Conservation (phyloP, 2,797 vertebrate genomes). For the Phrynocephalus guinanensis region DNA sequence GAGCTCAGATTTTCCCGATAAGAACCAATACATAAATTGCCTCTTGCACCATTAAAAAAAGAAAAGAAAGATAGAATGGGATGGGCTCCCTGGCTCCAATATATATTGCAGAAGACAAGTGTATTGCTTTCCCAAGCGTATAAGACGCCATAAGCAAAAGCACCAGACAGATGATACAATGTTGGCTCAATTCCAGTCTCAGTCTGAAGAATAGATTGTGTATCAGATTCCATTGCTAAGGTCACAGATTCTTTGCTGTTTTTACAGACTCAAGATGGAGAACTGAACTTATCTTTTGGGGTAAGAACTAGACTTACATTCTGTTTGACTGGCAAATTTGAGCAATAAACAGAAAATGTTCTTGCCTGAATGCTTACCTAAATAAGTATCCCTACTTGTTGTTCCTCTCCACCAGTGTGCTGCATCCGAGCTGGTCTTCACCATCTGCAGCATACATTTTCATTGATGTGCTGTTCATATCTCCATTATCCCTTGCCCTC, state of each 20-base stretch:
- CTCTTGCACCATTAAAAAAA: background rate
- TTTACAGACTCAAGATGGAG: slow-evolving; percentile 37
- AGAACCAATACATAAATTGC: background rate
- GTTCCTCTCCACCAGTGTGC: too few species aligned
- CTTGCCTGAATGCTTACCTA: background rate
- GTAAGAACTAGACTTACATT: background rate
- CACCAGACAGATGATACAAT: slow-evolving; percentile 32
- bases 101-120: background rate
- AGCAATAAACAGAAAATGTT: background rate
- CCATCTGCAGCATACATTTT: too few species aligned
- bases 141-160: slow-evolving; percentile 31
- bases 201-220: slow-evolving; percentile 39
- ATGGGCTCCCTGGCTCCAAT: background rate
- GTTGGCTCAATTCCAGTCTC: slow-evolving; percentile 53
- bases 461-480: too few species aligned
- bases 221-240: slow-evolving; percentile 38
- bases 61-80: background rate
- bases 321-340: background rate
- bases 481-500: too few species aligned
- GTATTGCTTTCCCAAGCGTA: background rate
- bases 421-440: too few species aligned
- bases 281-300: background rate
- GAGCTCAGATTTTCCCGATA: background rate
- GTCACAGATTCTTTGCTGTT: slow-evolving; percentile 15
- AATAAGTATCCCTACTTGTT: background rate